Conservation (phyloP, 2,113 vertebrate genomes). For the Scolopax mira region DNA sequence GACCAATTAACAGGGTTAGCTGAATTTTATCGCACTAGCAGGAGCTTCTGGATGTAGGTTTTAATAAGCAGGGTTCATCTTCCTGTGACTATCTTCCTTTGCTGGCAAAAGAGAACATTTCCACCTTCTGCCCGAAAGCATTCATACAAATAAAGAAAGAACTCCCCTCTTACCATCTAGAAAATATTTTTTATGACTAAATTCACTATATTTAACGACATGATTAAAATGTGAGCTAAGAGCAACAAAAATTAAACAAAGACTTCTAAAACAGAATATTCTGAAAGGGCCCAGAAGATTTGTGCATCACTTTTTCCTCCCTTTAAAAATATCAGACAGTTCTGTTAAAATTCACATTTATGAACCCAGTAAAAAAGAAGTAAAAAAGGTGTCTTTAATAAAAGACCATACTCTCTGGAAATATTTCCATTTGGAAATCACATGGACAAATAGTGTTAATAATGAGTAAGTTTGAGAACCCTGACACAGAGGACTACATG, state of each 20-base stretch:
- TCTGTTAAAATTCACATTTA: background rate
- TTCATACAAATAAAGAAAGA: background rate
- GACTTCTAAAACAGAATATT: background rate
- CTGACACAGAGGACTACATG: background rate
- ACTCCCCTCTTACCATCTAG: background rate
- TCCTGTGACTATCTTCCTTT: background rate
- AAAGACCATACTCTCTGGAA: background rate
- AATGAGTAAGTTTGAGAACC: background rate
- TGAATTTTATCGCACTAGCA: constrained; percentile 15
- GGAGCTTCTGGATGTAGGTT: background rate
- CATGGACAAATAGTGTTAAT: background rate
- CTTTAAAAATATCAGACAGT: background rate
- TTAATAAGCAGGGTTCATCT: constrained; percentile 1
- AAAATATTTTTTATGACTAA: background rate
- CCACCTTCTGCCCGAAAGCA: background rate
- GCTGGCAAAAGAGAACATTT: background rate
- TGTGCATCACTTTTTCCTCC: background rate
- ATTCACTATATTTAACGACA: background rate
- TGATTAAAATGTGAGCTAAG: background rate
- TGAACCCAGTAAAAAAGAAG: background rate
- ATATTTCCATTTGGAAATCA: background rate
- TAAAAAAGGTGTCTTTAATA: background rate
- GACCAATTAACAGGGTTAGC: background rate
- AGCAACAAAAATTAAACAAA: background rate
- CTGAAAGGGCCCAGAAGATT: background rate